A percentile compares a stretch with the other conserved stretches of the same genome.
phyloP scores from a whole-genome alignment of 2,113 vertebrate genomes.

The Terrapene triunguis region DNA sequence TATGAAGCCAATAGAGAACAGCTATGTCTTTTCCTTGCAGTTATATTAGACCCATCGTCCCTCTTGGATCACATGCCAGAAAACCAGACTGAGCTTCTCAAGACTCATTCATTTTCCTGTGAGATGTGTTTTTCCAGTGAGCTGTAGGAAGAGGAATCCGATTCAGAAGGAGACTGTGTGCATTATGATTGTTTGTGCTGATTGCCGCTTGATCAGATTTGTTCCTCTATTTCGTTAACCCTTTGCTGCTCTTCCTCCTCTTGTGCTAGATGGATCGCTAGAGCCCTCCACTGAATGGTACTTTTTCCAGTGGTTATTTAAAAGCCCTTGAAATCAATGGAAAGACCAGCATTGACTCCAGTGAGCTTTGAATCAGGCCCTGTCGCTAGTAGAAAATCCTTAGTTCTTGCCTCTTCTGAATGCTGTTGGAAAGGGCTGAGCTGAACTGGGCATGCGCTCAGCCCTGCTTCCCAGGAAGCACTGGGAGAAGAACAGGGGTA shows the following conservation, averaged over 20 bases:
- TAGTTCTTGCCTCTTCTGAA: not conserved
- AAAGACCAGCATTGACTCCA: not conserved
- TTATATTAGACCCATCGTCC: not conserved
- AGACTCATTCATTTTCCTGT: not conserved
- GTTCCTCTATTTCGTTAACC: not conserved
- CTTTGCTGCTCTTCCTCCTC: not conserved
- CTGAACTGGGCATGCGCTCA: not conserved
- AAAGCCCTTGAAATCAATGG: not conserved
- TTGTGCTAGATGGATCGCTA: not conserved
- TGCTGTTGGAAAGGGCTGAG: not conserved
- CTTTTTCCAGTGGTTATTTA: not conserved
- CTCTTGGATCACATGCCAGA: not conserved
- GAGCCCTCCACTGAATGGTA: not conserved
- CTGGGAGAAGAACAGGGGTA: not conserved
- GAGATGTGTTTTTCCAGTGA: not conserved
- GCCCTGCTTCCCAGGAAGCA: not conserved
- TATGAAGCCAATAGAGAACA: not conserved
- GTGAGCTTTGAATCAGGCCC: not conserved
- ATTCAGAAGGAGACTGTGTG: not conserved
- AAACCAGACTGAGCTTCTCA: not conserved
- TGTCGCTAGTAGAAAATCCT: not conserved
- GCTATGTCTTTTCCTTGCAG: not conserved
- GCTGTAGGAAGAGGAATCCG: not conserved
- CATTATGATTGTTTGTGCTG: not conserved
- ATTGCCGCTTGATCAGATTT: fast-evolving